Conservation (phyloP, 2,113 vertebrate species). For the Cettia cetti region DNA sequence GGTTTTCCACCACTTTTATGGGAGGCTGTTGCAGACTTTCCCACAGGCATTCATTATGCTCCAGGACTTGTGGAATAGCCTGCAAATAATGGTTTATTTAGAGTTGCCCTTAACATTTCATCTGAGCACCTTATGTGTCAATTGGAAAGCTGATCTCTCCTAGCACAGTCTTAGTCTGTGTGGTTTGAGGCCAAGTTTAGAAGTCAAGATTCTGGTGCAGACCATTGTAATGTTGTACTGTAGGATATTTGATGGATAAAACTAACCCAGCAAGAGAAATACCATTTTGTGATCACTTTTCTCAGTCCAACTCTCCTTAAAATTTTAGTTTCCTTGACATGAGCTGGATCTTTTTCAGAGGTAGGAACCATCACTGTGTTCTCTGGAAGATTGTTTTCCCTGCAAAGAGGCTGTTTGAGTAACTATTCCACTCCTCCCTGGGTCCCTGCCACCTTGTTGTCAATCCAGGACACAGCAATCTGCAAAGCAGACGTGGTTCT, state of each 20-base stretch:
- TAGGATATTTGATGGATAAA: neutral
- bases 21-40: neutral
- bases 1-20: conserved; percentile 23
- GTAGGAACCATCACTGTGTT: neutral
- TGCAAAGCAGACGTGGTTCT: neutral
- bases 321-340: neutral
- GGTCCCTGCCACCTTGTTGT: neutral
- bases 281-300: neutral
- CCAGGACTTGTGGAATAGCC: neutral
- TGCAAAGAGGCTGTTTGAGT: neutral
- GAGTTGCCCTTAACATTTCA: neutral
- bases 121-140: neutral
- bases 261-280: neutral
- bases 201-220: neutral
- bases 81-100: neutral
- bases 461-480: neutral
- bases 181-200: neutral
- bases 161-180: neutral
- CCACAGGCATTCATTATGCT: neutral
- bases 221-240: neutral
- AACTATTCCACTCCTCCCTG: neutral
- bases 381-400: neutral
- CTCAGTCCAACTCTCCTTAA: neutral
- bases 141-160: neutral
- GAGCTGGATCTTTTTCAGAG: neutral